These are phyloP conservation scores for Falcunculus frontatus DNA, from an alignment of 2,113 vertebrate species.

Conservation along the genomic window DNA sequence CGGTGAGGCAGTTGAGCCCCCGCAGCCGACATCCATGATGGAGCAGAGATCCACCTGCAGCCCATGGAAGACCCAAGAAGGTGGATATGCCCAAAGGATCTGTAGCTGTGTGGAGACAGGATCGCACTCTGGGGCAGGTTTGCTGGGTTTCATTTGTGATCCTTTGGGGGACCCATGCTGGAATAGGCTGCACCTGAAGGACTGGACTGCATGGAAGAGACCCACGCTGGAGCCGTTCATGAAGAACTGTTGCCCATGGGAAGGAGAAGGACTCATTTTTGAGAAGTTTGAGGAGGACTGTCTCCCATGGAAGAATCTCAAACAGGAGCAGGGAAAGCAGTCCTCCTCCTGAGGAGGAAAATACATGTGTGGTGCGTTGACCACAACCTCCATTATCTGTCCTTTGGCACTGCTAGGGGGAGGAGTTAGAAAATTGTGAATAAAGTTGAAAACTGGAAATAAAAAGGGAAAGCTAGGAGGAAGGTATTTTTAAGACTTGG, in stretches of 20 bases:
- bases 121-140: not conserved
- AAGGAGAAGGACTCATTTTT: not conserved
- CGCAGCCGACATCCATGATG: not conserved
- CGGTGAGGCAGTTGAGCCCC: not conserved
- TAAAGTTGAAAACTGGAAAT: not conserved
- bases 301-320: not conserved
- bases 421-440: not conserved
- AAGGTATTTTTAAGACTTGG: not conserved
- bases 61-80: not conserved
- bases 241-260: not conserved
- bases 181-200: not conserved
- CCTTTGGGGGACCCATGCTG: not conserved
- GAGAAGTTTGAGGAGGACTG: not conserved
- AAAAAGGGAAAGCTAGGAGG: not conserved
- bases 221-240: not conserved
- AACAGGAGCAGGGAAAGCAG: not conserved
- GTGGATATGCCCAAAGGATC: not conserved
- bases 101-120: not conserved
- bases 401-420: not conserved
- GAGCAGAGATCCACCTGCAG: not conserved
- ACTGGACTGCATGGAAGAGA: not conserved
- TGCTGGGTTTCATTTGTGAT: not conserved
- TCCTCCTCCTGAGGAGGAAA: not conserved
- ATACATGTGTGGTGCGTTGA: not conserved
- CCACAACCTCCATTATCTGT: not conserved